Percentiles rank a stretch among this genome's conserved stretches.
Conservation (phyloP, 2,797 vertebrate genomes). For the Poecilia gillii region DNA sequence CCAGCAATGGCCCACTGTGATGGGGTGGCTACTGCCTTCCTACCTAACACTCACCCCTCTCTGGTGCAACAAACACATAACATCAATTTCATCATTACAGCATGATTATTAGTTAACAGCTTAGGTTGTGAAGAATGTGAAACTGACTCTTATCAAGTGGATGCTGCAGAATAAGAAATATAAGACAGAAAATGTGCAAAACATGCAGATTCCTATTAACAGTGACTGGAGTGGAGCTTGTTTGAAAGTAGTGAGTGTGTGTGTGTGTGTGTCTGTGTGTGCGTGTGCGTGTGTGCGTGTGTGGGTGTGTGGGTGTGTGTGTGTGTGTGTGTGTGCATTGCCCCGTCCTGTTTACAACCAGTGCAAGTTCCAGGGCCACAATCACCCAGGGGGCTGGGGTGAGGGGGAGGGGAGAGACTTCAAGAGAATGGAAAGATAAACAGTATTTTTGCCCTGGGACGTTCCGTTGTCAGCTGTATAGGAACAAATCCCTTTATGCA, state of each 20-base stretch:
- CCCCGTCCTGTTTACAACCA: constrained; percentile 43
- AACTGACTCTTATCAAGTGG: neutral
- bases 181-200: constrained; percentile 2
- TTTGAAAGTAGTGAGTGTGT: constrained; percentile 22
- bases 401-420: constrained; percentile 37
- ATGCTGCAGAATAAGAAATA: constrained; percentile 13
- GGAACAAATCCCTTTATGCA: constrained; percentile 79
- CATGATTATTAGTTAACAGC: neutral
- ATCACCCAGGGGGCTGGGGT: constrained; percentile 47
- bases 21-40: neutral
- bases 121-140: neutral
- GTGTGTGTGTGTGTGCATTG: neutral
- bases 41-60: neutral
- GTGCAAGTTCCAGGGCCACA: constrained; percentile 64
- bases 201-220: constrained; percentile 23
- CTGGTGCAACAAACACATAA: neutral
- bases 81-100: neutral
- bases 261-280: neutral
- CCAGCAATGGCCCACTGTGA: neutral
- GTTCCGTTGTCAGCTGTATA: constrained; percentile 65
- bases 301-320: neutral
- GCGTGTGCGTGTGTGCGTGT: neutral
- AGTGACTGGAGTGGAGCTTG: constrained; percentile 16
- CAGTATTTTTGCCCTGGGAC: constrained; percentile 68
- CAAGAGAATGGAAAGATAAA: constrained; percentile 78